Evolutionary conservation across 64 coral and sea anemone species (phyloP), one percentile per base, ranked within the genome.

Genomic region (Anthopleura sola): DNA sequence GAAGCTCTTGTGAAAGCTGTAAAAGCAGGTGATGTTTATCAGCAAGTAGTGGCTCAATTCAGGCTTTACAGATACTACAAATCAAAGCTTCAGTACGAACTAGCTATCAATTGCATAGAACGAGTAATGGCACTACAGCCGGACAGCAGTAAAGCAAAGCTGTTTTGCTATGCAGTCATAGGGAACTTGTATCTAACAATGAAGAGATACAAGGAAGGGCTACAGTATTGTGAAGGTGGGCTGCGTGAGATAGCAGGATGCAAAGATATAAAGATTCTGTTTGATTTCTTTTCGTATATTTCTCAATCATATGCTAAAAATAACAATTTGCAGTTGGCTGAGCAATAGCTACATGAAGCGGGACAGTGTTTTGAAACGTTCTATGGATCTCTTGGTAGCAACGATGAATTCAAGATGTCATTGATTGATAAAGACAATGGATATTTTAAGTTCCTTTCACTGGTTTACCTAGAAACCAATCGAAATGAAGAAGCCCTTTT

Each of bases 401-500:
- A 79, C 13, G 37, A 44, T 9, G 38, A 47, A 2, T 44, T 21
- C 76, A 38, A 79, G 44, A 79, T 79, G 15, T 38, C 76, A 9
- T 24, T 47, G 26, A 20, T 79, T 44, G 76, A 71, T 26, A 79
- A n/a, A 6, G 47, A 79, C 76, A 21, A 23, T 79, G 37, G 13
- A 14, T 79, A 23, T 18, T 79, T 23, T 21, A 48, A 21, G 38
- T 48, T 44, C 21, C 11, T 79, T 16, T 44, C 76, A 19, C 3
- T 40, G 2, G 17, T 77, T 21, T 48, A 44, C 44, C 19, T 46
- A 3, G 2, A 48, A 44, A 79, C 76, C 36, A 40, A 40, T 79
- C 76, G 49, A 20, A 15, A 31, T 24, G 5, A 39, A 55, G 88
- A 90, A 57, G 88, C 88, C 20, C 36, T 90, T 14, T 75, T 71